Evolutionary conservation across 2,797 vertebrate species (phyloP).

Genomic region (Basileuterus tristriatus): DNA sequence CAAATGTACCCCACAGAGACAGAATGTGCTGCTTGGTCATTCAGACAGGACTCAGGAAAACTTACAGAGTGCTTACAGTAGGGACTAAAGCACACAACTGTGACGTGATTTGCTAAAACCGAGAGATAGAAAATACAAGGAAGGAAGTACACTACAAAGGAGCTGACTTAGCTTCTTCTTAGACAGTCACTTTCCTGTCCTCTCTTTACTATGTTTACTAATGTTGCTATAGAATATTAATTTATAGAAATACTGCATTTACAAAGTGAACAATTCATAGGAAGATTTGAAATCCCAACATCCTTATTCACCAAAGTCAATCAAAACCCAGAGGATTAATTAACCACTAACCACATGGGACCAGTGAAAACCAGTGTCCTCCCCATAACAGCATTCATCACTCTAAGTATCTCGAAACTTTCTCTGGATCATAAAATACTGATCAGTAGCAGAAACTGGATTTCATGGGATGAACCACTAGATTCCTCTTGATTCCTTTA

Average conservation of each 20-base stretch:
- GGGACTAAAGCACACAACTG: not conserved
- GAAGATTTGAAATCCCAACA: not conserved
- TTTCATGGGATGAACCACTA: not conserved
- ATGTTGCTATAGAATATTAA: not conserved
- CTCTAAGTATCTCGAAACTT: not conserved
- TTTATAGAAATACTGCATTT: not conserved
- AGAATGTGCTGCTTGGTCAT: slow-evolving; percentile 45
- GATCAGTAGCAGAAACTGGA: not conserved
- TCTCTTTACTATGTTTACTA: not conserved
- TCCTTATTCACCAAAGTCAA: not conserved
- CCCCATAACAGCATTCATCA: not conserved
- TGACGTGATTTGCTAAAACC: not conserved
- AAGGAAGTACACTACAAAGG: not conserved
- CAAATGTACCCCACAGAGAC: slow-evolving; percentile 34
- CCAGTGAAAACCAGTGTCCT: not conserved
- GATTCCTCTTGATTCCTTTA: not conserved
- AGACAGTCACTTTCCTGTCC: not conserved
- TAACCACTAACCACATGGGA: not conserved
- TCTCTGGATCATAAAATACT: not conserved
- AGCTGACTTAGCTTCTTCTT: not conserved
- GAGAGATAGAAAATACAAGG: not conserved
- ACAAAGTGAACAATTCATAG: not conserved
- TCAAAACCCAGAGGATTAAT: not conserved
- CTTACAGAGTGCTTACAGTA: not conserved
- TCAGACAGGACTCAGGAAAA: slow-evolving; percentile 21